A percentile compares a stretch with the other conserved stretches of the same genome.
phyloP scores from a whole-genome alignment of 1,140 invertebrate species.

The Potamilus streckersoni region DNA sequence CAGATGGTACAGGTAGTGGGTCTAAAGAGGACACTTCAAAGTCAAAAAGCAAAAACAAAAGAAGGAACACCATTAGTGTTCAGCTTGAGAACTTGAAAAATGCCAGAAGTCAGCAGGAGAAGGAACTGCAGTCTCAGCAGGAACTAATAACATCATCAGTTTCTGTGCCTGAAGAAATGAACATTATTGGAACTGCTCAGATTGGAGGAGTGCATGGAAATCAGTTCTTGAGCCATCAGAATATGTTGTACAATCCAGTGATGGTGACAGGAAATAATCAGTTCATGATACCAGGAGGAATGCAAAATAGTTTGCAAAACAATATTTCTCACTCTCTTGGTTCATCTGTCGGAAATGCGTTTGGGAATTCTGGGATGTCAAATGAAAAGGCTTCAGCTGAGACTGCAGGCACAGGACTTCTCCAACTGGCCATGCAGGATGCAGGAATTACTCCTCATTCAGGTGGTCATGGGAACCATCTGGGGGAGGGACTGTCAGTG shows the following conservation, averaged over 20 bases:
- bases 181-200: constrained; percentile 5
- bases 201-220: constrained; percentile 26
- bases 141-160: constrained; percentile 33
- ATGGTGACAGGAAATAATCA: constrained; percentile 23
- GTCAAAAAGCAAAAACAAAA: constrained; percentile 38
- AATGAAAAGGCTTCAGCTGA: constrained; percentile 11
- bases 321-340: constrained; percentile 16
- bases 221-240: constrained; percentile 25
- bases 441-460: constrained; percentile 53
- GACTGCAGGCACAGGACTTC: constrained; percentile 37
- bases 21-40: constrained; percentile 28
- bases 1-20: constrained; percentile 3
- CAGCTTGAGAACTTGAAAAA: constrained; percentile 49
- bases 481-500: constrained; percentile 1
- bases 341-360: background rate
- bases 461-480: constrained; percentile 5
- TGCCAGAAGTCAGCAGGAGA: constrained; percentile 31
- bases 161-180: constrained; percentile 19
- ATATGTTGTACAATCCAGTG: constrained; percentile 31
- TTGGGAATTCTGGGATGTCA: constrained; percentile 9
- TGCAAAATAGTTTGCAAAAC: constrained; percentile 24
- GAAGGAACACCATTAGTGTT: constrained; percentile 44
- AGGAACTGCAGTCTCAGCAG: constrained; percentile 23
- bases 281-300: constrained; percentile 34
- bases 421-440: constrained; percentile 59